Base-by-base conservation (phyloP, 2,113 vertebrate genomes). In the Mungos mungo region DNA sequence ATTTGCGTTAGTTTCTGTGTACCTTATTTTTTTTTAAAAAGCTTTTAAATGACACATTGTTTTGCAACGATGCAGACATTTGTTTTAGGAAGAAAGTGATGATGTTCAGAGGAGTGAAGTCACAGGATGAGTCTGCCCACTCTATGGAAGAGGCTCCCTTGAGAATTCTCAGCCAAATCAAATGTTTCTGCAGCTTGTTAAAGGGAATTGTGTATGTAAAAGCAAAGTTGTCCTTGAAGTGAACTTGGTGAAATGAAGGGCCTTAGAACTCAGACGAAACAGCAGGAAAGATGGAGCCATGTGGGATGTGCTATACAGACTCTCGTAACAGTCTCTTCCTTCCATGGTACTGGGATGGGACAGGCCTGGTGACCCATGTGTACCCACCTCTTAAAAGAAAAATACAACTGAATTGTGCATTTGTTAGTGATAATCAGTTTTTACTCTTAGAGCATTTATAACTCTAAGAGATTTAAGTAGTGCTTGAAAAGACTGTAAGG, bases 1-100 rank as follows among this genome's bases (percentile, higher is more conserved):
- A 57, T 41, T 27, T 80, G 23, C 13, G 71, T 63, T 80, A 63
- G 27, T 69, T n/a, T 47, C 35, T 54, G 3, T n/a, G 12, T 63
- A 7, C 52, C 29, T 88, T 80, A 84, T 84, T 89, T 80, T 84
- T 41, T 96, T 96, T 87, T 3, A 87, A 90, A 90, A n/a, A 68
- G 81, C 85, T 92, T 95, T n/a, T 29, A 77, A 79, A 84, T 88
- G 45, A 25, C 29, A 81, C 27, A 33, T 60, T 92, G 45, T 54
- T 88, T 80, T 74, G 50, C 66, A 38, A 89, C 65, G 18, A 80
- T 45, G 3, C 8, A 7, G 38, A 5, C 19, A 71, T 79, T 91
- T 66, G 35, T 68, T 52, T 74, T 41, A 29, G 45, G 15, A 88
- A 88, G 38, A 38, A 47, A 38, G 31, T 72, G n/a, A 35, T 72